phyloP scores from a whole-genome alignment of 2,888 invertebrate species.

The Hypsopygia costalis region DNA sequence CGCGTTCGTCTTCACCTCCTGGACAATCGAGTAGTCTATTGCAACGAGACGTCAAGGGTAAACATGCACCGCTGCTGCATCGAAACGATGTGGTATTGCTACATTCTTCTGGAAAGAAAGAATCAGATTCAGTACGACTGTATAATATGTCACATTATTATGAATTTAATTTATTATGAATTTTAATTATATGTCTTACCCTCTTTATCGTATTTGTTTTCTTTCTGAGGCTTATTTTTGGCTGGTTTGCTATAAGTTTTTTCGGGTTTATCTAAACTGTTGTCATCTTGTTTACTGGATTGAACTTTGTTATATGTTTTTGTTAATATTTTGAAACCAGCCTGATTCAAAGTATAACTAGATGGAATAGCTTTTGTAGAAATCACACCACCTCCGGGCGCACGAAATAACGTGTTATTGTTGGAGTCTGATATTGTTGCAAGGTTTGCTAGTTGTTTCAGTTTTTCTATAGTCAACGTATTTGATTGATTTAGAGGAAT shows the following conservation, averaged over 20 bases:
- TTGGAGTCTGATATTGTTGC: slow-evolving; percentile 77
- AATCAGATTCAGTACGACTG: too few species aligned
- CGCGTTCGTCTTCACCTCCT: slow-evolving; percentile 85
- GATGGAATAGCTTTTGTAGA: slow-evolving; percentile 82
- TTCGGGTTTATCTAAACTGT: slow-evolving; percentile 57
- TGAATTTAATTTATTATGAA: slow-evolving; percentile 39
- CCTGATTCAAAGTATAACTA: slow-evolving; percentile 82
- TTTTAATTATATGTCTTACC: too few species aligned
- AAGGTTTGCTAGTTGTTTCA: slow-evolving; percentile 78
- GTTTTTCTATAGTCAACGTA: slow-evolving; percentile 63
- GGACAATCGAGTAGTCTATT: slow-evolving; percentile 86
- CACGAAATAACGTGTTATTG: slow-evolving; percentile 71
- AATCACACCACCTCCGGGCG: slow-evolving; percentile 73
- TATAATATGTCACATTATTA: too few species aligned
- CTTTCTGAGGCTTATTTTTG: slow-evolving; percentile 42
- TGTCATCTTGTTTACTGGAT: slow-evolving; percentile 66
- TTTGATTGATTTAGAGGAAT: slow-evolving; percentile 65
- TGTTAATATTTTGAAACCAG: slow-evolving; percentile 83
- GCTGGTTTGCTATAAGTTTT: slow-evolving; percentile 51
- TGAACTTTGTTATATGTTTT: slow-evolving; percentile 82
- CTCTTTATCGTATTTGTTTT: slow-evolving; percentile 35
- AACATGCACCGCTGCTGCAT: slow-evolving; percentile 83
- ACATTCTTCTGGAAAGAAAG: slow-evolving; percentile 48
- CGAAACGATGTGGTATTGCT: slow-evolving; percentile 76
- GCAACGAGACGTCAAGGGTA: slow-evolving; percentile 83